Base-by-base conservation (phyloP, 2,113 vertebrate species). In the Zosterops pallidus region DNA sequence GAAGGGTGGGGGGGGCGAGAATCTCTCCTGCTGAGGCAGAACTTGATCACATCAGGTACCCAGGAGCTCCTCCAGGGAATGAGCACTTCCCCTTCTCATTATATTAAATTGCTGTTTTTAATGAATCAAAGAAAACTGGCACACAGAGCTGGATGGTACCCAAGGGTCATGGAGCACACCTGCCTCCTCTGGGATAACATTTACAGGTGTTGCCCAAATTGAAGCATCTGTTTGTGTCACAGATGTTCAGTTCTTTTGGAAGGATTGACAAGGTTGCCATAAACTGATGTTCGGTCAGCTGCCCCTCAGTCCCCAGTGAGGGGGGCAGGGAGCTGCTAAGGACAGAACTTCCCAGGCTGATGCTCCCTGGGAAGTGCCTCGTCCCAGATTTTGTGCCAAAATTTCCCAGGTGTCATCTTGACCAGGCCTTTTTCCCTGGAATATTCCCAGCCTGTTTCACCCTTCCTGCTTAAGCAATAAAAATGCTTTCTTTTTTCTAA, bases 1-100 rank as follows among this genome's bases (percentile, higher is more conserved):
- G 35, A 64, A 83, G 53, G 14, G 0, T 0, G 2, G 0, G 2
- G 2, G 2, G 21, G 4, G 7, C 2, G 2, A 59, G 17, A 74
- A n/a, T 77, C n/a, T n/a, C 57, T 10, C 29, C 56, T 86, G 52
- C 42, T 78, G 65, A 91, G 64, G 69, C 53, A 75, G 52, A 89
- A 22, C 12, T 64, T 75, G 65, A 75, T 89, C 84, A 35, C 60
- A 44, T 14, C 47, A 55, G 18, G 60, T 89, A 44, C 25, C 1
- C 2, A 81, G 72, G 77, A 92, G 77, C 52, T 91, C 44, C 69
- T 83, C 19, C 79, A 62, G 31, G 55, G 28, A 23, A 9, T 50
- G 29, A n/a, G 50, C 42, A 22, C 37, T 81, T 79, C 71, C 75
- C 2, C 4, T 39, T 80, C 77, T 89, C 37, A 39, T 35, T 39